These are phyloP conservation scores for Sympetrum striolatum DNA, from an alignment of 2,888 invertebrate genomes.

Conservation along the genomic window DNA sequence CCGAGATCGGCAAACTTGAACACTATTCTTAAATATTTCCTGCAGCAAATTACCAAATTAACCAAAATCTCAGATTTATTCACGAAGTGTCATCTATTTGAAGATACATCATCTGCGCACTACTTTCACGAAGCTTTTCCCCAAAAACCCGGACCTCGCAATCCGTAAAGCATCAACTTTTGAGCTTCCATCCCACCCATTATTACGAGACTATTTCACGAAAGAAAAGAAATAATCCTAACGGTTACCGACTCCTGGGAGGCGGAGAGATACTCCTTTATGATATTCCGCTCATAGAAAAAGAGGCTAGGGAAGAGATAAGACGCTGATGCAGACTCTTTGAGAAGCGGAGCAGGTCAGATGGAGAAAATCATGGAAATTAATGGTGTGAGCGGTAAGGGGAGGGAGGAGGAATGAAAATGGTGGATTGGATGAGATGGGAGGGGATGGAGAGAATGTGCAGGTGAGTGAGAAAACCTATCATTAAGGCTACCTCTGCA, in stretches of 20 bases:
- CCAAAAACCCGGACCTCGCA: background rate
- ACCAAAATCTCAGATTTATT: no score
- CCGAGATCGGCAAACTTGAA: no score
- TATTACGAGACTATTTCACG: background rate
- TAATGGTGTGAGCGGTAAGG: constrained; percentile 18
- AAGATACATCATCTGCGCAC: background rate
- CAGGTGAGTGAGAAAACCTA: constrained; percentile 36
- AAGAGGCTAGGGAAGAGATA: constrained; percentile 2
- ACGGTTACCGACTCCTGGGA: background rate
- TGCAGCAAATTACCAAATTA: no score
- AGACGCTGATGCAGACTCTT: constrained; percentile 11
- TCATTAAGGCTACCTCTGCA: constrained; percentile 39
- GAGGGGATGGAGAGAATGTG: background rate
- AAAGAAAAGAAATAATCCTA: constrained; percentile 6
- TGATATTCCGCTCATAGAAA: background rate
- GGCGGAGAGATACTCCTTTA: background rate
- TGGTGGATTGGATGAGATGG: background rate
- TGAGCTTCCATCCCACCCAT: background rate
- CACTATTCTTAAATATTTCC: no score
- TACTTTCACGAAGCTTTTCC: background rate
- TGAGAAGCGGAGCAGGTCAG: constrained; percentile 32
- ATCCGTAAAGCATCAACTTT: background rate
- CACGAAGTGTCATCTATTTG: background rate
- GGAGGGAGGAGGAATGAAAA: background rate
- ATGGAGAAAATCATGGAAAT: constrained; percentile 41